Percentiles rank a stretch among this genome's conserved stretches.
phyloP scores from a whole-genome alignment of 2,888 invertebrate genomes.

The Lepidocyrtinus sp. region DNA sequence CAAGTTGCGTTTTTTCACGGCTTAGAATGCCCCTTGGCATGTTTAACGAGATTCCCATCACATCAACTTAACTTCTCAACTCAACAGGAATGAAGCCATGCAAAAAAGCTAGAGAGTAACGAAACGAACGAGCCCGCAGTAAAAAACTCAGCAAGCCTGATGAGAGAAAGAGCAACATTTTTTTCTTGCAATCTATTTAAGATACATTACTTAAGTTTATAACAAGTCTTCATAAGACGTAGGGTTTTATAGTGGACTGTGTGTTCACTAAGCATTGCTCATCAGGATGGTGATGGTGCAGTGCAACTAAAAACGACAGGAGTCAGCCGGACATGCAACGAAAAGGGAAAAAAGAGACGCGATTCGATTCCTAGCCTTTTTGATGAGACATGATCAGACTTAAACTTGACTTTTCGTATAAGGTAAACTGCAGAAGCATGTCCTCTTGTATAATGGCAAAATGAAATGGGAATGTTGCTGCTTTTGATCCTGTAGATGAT shows the following conservation, averaged over 20 bases:
- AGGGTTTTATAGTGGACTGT: background rate
- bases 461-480: conserved; percentile 1
- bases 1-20: conserved; percentile 58
- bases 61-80: conserved; percentile 63
- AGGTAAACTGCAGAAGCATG: conserved; percentile 25
- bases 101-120: conserved; percentile 17
- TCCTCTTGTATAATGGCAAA: conserved; percentile 2
- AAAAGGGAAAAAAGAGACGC: background rate
- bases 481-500: conserved; percentile 9
- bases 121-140: conserved; percentile 19
- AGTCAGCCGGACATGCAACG: conserved; percentile 34
- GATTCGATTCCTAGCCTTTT: conserved; percentile 12
- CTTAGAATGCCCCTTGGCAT: conserved; percentile 65
- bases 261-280: background rate
- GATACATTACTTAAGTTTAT: background rate
- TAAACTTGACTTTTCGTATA: conserved; percentile 19
- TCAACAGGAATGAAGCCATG: conserved; percentile 52
- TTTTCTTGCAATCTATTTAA: conserved; percentile 5
- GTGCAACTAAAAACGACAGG: background rate
- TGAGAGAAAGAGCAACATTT: background rate
- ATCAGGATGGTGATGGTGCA: background rate
- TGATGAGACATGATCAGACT: conserved; percentile 12
- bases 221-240: background rate
- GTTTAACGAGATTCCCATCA: conserved; percentile 65
- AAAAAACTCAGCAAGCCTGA: conserved; percentile 16